These are phyloP conservation scores for Phalacrocorax pelagicus DNA, from an alignment of 2,113 vertebrate genomes.

Conservation along the genomic window DNA sequence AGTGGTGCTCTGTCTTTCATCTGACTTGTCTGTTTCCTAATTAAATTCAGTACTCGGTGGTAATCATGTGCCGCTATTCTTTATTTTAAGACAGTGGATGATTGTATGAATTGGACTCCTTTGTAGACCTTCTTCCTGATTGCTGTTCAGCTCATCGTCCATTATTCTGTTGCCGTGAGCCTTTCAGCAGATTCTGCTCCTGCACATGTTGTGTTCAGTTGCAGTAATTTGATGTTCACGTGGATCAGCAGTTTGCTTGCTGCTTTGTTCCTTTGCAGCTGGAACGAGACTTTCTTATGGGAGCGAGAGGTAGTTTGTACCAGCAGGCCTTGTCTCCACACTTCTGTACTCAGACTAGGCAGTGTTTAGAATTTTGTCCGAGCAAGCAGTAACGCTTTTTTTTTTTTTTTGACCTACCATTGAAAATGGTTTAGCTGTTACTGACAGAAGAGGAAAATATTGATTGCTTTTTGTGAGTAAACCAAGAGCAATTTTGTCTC, in stretches of 20 bases:
- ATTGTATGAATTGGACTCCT: not conserved
- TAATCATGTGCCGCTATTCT: rapidly evolving
- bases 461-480: not conserved
- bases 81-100: not conserved
- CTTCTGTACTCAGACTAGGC: not conserved
- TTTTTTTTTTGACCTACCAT: not conserved
- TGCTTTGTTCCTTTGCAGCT: not conserved
- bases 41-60: not conserved
- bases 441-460: not conserved
- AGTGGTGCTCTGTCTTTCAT: not conserved
- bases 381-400: not conserved
- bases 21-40: not conserved
- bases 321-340: not conserved
- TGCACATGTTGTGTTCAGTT: not conserved
- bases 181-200: not conserved
- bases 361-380: not conserved
- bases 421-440: not conserved
- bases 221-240: not conserved
- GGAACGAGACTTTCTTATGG: not conserved
- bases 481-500: rapidly evolving
- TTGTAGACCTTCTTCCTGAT: not conserved
- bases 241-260: not conserved
- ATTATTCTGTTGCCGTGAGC: not conserved
- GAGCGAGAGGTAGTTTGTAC: not conserved
- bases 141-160: not conserved